Base-by-base conservation (phyloP, 2,888 invertebrate species). In the Cotesia congregata region DNA sequence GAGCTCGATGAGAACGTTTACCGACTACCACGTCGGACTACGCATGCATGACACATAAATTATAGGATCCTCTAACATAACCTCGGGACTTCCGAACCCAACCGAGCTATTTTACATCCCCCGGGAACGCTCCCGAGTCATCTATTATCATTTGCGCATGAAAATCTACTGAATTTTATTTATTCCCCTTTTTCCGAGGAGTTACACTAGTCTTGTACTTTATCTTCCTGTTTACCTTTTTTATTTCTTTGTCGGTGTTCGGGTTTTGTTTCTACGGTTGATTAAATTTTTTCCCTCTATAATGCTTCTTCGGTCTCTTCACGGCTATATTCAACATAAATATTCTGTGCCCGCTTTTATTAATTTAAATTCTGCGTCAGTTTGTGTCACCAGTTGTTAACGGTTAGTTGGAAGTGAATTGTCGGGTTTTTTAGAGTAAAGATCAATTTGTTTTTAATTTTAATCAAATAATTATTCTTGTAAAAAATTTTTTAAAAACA, bases 21-120 rank as follows among this genome's bases (percentile, higher is more conserved):
- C 77, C 77, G 77, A 77, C 77, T 20, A 30, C 62, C 20, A 62
- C 50, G 65, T 77, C 67, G 77, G 77, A 74, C 77, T 77, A 77
- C 77, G 77, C 77, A 77, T 77, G 77, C 77, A 77, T 77, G 77
- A 77, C 77, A 77, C 77, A 77, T 77, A 77, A 77, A 77, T 77
- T 77, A 77, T 71, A 77, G 77, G 77, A 77, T 77, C 77, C 77
- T 74, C 77, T 74, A 77, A 77, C 77, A 74, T 77, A 77, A 74
- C 70, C 77, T 73, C 70, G 67, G 77, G 74, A 77, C 77, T 77
- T 77, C 71, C 70, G 74, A 73, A 69, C 69, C 77, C 64, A 77
- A 70, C 65, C 77, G 60, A 70, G 70, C 74, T 77, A 77, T 77
- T 77, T 77, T 77, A 74, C 77, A 70, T 74, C 68, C 50, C 39